phyloP scores from a whole-genome alignment of 2,888 invertebrate species.

The Polymixis flavicincta region DNA sequence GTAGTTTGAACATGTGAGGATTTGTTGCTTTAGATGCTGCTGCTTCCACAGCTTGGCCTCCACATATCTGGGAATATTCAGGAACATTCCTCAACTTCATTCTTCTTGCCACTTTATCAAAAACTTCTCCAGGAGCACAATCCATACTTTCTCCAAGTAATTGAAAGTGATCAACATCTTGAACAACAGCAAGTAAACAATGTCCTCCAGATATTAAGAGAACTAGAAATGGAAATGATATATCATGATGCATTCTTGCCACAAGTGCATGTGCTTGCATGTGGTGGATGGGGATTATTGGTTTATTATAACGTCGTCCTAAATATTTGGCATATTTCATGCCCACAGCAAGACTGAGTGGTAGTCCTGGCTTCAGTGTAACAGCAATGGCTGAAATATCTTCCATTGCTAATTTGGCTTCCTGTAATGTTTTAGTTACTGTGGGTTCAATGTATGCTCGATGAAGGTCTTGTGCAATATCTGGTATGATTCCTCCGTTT shows the following conservation, averaged over 20 bases:
- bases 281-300: conserved; percentile 99
- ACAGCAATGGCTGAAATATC: conserved; percentile 97
- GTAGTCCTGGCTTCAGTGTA: conserved; percentile 96
- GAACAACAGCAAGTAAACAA: conserved; percentile 94
- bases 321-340: conserved; percentile 95
- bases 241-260: conserved; percentile 93
- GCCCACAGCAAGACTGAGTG: conserved; percentile 95
- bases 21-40: conserved; percentile 93
- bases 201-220: conserved; percentile 98
- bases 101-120: conserved; percentile 97
- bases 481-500: conserved; percentile 97
- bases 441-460: conserved; percentile 93
- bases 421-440: conserved; percentile 92
- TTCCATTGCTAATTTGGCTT: conserved; percentile 91
- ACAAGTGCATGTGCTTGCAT: conserved; percentile 99
- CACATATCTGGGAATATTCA: conserved; percentile 94
- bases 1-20: conserved; percentile 92
- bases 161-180: conserved; percentile 94
- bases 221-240: conserved; percentile 97
- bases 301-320: conserved; percentile 92
- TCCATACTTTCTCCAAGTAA: conserved; percentile 95
- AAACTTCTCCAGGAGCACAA: conserved; percentile 97
- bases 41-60: conserved; percentile 96
- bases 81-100: conserved; percentile 95
- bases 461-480: conserved; percentile 96